Percentiles rank a stretch among this genome's conserved stretches.
These are phyloP conservation scores for Stictonetta naevosa DNA, from an alignment of 2,113 vertebrate genomes.

Conservation along the genomic window DNA sequence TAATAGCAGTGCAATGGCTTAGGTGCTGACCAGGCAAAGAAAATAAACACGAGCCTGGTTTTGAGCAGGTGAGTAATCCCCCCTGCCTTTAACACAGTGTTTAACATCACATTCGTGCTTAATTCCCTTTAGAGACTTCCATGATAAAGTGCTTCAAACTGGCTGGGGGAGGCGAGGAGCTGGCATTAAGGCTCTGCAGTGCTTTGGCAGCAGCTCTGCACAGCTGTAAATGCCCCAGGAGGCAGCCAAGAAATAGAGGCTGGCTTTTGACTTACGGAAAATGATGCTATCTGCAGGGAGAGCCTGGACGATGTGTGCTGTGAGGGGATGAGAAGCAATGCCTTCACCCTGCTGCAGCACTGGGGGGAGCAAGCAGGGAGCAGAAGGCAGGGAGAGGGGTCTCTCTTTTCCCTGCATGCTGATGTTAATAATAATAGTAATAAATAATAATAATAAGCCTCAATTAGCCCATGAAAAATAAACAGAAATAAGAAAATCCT, in stretches of 20 bases:
- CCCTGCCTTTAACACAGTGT: neutral
- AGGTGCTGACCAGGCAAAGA: slow-evolving; percentile 16
- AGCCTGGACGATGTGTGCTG: rapidly evolving
- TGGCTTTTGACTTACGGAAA: neutral
- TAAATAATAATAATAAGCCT: neutral
- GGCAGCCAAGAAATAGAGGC: neutral
- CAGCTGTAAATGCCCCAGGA: neutral
- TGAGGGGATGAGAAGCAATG: neutral
- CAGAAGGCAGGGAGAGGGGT: neutral
- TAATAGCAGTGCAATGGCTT: neutral
- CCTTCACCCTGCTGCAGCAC: neutral
- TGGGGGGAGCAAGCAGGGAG: neutral
- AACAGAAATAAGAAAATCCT: neutral
- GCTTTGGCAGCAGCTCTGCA: neutral
- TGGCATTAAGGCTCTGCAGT: neutral
- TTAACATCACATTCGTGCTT: neutral
- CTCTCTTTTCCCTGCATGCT: neutral
- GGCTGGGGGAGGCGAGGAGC: neutral
- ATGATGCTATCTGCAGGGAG: neutral
- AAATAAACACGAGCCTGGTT: neutral
- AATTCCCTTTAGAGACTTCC: neutral
- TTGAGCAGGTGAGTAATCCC: slow-evolving; percentile 39
- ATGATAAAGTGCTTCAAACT: neutral
- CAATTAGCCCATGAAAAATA: neutral
- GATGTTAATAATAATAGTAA: neutral